phyloP scores from a whole-genome alignment of 2,113 vertebrate species.

The Urocitellus parryii region DNA sequence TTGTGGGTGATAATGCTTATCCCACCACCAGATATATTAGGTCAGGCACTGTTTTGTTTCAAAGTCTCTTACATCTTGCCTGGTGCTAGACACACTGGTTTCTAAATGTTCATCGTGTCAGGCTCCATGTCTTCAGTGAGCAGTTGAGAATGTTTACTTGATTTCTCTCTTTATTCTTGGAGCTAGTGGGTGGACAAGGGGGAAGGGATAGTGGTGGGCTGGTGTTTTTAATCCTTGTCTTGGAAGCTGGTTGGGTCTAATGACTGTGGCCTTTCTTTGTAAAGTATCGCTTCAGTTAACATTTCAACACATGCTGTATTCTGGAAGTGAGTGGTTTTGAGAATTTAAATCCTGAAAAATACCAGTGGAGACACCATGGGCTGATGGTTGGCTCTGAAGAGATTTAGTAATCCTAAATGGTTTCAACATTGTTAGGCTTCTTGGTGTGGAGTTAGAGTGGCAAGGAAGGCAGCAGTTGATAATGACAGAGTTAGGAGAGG shows the following conservation, averaged over 20 bases:
- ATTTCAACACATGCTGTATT: not conserved
- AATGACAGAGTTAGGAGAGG: conserved; percentile 46
- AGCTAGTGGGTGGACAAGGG: not conserved
- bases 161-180: not conserved
- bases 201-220: not conserved
- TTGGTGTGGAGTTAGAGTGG: conserved; percentile 44
- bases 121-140: not conserved
- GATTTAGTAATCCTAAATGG: conserved; percentile 37
- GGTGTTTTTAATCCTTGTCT: not conserved
- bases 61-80: not conserved
- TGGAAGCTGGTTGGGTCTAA: conserved; percentile 5
- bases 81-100: not conserved
- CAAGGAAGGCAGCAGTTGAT: conserved; percentile 34
- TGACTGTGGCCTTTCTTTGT: not conserved
- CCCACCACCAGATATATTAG: not conserved
- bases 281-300: conserved; percentile 38
- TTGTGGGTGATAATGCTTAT: not conserved
- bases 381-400: not conserved
- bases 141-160: not conserved
- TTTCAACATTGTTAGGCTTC: conserved; percentile 51
- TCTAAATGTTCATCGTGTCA: not conserved
- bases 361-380: conserved; percentile 2
- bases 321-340: conserved; percentile 35
- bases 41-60: not conserved
- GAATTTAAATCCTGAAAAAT: conserved; percentile 47